Percentiles rank a stretch among this genome's conserved stretches.
Conservation (phyloP, 1,140 invertebrate genomes). For the Aleiodes sp. region DNA sequence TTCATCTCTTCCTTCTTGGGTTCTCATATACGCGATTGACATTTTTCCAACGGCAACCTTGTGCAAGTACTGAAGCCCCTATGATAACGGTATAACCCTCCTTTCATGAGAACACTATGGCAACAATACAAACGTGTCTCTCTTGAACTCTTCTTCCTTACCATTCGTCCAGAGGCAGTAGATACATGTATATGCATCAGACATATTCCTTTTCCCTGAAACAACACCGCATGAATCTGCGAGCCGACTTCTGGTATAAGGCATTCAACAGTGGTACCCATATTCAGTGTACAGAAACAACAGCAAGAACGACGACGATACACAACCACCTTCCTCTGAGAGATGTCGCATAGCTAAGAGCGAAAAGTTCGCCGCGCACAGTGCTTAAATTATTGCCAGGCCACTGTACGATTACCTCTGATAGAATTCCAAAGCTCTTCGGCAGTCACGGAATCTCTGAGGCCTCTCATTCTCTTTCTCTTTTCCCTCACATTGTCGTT, state of each 20-base stretch:
- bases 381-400: slow-evolving; percentile 52
- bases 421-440: slow-evolving; percentile 49
- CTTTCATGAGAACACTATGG: background rate
- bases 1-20: background rate
- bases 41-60: background rate
- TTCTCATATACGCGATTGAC: slow-evolving; percentile 2
- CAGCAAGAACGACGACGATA: too few relatives aligned
- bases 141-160: background rate
- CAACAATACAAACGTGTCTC: slow-evolving; percentile 24
- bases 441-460: slow-evolving; percentile 44
- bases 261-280: background rate
- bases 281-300: slow-evolving; percentile 5
- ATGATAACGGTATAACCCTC: slow-evolving; percentile 6
- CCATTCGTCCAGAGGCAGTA: background rate
- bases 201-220: background rate
- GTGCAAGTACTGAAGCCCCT: background rate
- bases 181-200: slow-evolving; percentile 12
- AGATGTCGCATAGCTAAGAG: slow-evolving; percentile 7
- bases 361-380: slow-evolving; percentile 23
- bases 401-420: slow-evolving; percentile 55
- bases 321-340: slow-evolving; percentile 1
- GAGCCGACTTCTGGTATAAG: background rate
- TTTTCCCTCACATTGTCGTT: background rate
- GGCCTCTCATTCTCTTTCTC: slow-evolving; percentile 25
- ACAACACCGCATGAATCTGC: background rate